phyloP scores from a whole-genome alignment of 1,140 invertebrate species.

The Saccostrea cuccullata region DNA sequence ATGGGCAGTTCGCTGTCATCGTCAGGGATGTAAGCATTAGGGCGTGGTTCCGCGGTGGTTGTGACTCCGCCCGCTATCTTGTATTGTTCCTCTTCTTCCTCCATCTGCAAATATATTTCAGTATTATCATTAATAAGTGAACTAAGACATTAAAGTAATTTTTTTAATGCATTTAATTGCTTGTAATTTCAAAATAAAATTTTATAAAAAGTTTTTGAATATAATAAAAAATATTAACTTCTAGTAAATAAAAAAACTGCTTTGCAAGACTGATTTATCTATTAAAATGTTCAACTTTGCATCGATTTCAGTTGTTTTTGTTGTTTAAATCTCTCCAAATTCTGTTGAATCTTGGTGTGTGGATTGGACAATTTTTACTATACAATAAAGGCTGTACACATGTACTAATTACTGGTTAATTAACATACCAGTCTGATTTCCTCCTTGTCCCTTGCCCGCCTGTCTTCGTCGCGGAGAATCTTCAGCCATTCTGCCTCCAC shows the following conservation, averaged over 20 bases:
- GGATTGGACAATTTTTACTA: no score
- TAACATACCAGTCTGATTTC: conserved; percentile 67
- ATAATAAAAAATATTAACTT: background rate
- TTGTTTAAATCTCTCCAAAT: no score
- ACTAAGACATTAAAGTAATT: background rate
- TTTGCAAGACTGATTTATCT: background rate
- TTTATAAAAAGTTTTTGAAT: background rate
- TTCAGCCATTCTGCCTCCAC: conserved; percentile 74
- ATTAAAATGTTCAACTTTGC: no score
- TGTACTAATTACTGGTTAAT: background rate
- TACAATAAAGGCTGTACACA: no score
- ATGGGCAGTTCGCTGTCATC: conserved; percentile 78
- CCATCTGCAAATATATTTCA: conserved; percentile 61
- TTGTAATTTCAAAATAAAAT: background rate
- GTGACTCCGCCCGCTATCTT: conserved; percentile 74
- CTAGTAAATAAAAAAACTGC: background rate
- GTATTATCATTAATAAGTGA: no score
- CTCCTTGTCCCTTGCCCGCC: conserved; percentile 65
- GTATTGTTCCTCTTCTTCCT: conserved; percentile 77
- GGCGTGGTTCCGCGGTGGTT: conserved; percentile 78
- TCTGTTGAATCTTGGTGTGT: no score
- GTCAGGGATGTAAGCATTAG: conserved; percentile 79
- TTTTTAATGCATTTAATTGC: background rate
- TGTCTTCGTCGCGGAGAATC: conserved; percentile 67
- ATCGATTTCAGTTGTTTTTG: no score